These are phyloP conservation scores for Antheraea pernyi DNA, from an alignment of 1,140 invertebrate species.

Conservation along the genomic window DNA sequence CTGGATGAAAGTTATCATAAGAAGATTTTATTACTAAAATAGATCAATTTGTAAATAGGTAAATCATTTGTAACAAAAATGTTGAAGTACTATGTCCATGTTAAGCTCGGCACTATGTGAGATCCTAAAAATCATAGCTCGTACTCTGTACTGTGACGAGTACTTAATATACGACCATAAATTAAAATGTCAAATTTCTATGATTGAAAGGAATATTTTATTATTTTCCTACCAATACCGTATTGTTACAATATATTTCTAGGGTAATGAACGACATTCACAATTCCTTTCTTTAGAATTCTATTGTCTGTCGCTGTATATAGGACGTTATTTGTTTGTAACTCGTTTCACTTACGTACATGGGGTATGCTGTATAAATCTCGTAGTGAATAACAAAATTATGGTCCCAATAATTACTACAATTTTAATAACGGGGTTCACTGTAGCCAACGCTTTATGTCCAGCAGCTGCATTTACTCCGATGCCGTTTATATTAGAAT, in stretches of 20 bases:
- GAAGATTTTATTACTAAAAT: too few relatives aligned
- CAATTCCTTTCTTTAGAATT: neutral
- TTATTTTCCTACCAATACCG: neutral
- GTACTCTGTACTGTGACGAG: neutral
- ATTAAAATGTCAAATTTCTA: neutral
- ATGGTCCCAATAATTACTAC: neutral
- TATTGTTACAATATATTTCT: neutral
- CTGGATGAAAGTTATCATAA: too few relatives aligned
- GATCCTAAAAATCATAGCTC: too few relatives aligned
- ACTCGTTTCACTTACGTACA: too few relatives aligned
- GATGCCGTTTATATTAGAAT: slow-evolving; percentile 59
- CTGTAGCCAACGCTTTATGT: neutral
- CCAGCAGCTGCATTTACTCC: neutral
- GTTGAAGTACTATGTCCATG: too few relatives aligned
- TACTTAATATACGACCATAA: neutral
- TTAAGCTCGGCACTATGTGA: too few relatives aligned
- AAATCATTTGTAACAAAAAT: too few relatives aligned
- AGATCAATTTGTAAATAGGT: too few relatives aligned
- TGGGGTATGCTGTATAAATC: too few relatives aligned
- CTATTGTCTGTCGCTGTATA: neutral
- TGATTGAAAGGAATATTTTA: neutral
- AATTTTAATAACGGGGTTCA: neutral
- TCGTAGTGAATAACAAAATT: neutral
- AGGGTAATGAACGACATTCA: neutral
- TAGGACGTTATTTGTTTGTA: neutral